Base-by-base conservation (phyloP, 2,797 vertebrate genomes). In the Pampus argenteus region DNA sequence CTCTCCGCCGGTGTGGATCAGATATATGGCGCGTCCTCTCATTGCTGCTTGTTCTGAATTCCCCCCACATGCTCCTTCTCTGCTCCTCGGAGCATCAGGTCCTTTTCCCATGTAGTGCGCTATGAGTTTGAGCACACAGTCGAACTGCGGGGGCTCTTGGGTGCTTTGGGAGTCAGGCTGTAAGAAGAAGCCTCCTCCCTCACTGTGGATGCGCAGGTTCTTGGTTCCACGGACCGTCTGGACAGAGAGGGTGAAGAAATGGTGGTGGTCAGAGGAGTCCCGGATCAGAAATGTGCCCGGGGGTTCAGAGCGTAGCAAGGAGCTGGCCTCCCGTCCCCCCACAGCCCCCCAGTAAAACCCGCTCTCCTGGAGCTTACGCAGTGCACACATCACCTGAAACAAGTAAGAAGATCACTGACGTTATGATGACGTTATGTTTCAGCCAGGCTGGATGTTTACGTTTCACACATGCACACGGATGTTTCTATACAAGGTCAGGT, bases 191-290 rank as follows among this genome's bases (percentile, higher is more conserved):
- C 95, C 96, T 50, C 95, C 94, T 0, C 94, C 94, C 76, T 98
- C 96, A 5, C 97, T 98, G 90, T 99, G 97, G 91, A 99, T 97
- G 84, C 98, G 96, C 78, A 99, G 91, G 90, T 99, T 99, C 91
- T 97, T 99, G 88, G 97, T 98, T 69, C 98, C 98, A 0, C 95
- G 95, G 71, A 93, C 89, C 0, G 98, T 98, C 91, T 98, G 97
- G 63, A 99, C 97, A 0, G 97, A 98, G 71, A 99, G 95, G 36
- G 98, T 98, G 93, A 99, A 99, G 94, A 99, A 98, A 90, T 99
- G 96, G 81, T 95, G 95, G 93, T 97, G 96, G 93, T 99, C 97
- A 0, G 98, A 99, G 83, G 97, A 98, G 94, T 99, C 98, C 5
- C 98, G 95, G 88, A 99, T 96, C 79, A 99, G 94, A 88, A 99